phyloP scores from a whole-genome alignment of 2,888 invertebrate species.

The Trypoxylon attenuatum region DNA sequence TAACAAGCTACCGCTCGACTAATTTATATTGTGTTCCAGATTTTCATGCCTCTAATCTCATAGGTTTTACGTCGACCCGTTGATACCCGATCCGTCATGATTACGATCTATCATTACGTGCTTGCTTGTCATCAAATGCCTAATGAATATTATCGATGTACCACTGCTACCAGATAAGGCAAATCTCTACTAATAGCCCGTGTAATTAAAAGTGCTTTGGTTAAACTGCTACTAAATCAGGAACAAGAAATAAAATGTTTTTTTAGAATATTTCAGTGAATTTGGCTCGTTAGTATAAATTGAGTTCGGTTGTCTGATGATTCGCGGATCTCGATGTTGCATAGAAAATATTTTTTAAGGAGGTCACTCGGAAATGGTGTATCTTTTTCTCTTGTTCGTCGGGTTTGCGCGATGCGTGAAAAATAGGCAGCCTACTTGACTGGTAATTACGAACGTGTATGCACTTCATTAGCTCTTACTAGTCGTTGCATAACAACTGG shows the following conservation, averaged over 20 bases:
- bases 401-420: slow-evolving; percentile 49
- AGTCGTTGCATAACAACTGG: slow-evolving; percentile 65
- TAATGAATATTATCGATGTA: slow-evolving; percentile 28
- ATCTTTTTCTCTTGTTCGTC: slow-evolving; percentile 38
- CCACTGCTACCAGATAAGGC: not conserved
- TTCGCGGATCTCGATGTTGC: no score
- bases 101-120: slow-evolving; percentile 23
- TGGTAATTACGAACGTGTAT: slow-evolving; percentile 68
- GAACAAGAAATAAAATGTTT: no score
- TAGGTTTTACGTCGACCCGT: not conserved
- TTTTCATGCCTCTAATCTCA: not conserved
- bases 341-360: no score
- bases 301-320: no score
- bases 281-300: no score
- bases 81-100: slow-evolving; percentile 23
- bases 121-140: slow-evolving; percentile 18
- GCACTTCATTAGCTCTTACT: slow-evolving; percentile 71
- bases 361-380: no score
- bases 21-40: not conserved
- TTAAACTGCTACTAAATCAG: no score
- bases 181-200: not conserved
- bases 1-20: not conserved
- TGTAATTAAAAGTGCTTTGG: not conserved
- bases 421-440: slow-evolving; percentile 63
- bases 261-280: no score